phyloP scores from a whole-genome alignment of 2,113 vertebrate genomes.

The Pyrgilauda ruficollis region DNA sequence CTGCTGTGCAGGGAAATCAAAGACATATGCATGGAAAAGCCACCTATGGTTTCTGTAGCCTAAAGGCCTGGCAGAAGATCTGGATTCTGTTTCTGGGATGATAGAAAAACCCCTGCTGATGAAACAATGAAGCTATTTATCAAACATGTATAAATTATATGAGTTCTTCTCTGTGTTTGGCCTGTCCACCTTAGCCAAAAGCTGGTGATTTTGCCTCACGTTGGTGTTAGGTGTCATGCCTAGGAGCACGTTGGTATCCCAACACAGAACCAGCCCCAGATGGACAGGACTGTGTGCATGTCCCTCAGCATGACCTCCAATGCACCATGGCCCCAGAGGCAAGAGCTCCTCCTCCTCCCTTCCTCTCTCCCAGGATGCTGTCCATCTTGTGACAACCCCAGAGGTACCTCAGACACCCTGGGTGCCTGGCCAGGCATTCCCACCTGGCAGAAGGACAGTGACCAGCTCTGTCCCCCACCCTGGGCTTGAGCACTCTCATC shows the following conservation, averaged over 20 bases:
- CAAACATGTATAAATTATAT: neutral
- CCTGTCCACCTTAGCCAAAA: neutral
- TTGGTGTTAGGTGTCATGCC: accelerated
- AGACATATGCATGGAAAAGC: neutral
- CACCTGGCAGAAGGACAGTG: neutral
- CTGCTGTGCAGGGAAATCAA: neutral
- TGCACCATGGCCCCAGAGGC: neutral
- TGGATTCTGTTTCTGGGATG: neutral
- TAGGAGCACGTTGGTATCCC: accelerated
- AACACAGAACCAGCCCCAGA: neutral
- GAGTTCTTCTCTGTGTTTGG: neutral
- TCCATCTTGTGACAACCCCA: neutral
- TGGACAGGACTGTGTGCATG: neutral
- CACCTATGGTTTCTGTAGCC: neutral
- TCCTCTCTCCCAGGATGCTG: neutral
- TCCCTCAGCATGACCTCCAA: neutral
- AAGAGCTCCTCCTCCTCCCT: neutral
- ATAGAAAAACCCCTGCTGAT: neutral
- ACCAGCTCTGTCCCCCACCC: neutral
- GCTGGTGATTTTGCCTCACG: neutral
- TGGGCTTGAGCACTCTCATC: neutral
- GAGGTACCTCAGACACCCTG: neutral
- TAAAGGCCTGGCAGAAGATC: neutral
- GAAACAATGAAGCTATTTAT: neutral
- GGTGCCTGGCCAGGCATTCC: neutral